These are phyloP conservation scores for Nyctalus aviator DNA, from an alignment of 2,797 vertebrate genomes.

Conservation along the genomic window DNA sequence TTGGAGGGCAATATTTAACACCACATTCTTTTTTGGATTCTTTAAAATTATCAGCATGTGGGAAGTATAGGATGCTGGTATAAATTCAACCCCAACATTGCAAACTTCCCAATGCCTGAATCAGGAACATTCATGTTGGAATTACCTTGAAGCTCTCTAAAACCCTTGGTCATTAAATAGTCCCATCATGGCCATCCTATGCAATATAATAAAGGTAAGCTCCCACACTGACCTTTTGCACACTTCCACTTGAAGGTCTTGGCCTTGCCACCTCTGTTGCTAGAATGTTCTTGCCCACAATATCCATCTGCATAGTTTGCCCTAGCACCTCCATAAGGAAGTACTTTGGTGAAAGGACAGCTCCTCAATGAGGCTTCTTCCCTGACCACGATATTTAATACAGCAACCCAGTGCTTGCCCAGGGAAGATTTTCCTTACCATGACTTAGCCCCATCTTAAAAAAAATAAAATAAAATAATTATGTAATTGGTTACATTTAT, in stretches of 20 bases:
- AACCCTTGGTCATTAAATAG: neutral
- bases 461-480: neutral
- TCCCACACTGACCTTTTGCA: neutral
- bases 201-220: neutral
- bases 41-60: neutral
- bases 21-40: neutral
- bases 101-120: neutral
- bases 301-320: too few relatives aligned
- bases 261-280: neutral
- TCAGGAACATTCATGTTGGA: neutral
- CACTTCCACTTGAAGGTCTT: neutral
- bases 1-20: neutral
- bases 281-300: neutral
- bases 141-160: neutral
- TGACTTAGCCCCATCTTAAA: neutral
- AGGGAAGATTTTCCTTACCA: neutral
- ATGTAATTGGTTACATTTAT: neutral
- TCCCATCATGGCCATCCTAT: neutral
- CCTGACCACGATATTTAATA: accelerated
- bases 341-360: neutral
- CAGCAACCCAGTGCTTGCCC: accelerated
- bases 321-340: neutral
- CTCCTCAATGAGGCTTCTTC: neutral
- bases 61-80: neutral
- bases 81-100: neutral